These are phyloP conservation scores for Turritopsis dohrnii DNA, from an alignment of 30 jellyfish, hydroid and myxozoan genomes.

Conservation along the genomic window DNA sequence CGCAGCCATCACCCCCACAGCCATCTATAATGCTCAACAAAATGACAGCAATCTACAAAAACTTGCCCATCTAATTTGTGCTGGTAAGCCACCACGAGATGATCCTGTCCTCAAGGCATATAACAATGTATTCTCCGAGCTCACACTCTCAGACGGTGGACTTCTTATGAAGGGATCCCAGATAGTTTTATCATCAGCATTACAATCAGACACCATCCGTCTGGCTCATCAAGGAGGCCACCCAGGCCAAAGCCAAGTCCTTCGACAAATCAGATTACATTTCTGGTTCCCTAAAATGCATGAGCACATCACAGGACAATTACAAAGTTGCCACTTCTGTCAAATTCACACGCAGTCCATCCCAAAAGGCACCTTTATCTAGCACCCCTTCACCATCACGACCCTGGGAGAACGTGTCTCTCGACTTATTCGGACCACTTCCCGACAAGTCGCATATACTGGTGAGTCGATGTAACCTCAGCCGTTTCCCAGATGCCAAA, in stretches of 20 bases:
- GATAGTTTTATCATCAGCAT: conserved; percentile 22
- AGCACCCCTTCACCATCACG: conserved; percentile 10
- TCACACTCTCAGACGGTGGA: conserved; percentile 36
- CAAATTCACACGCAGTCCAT: conserved; percentile 24
- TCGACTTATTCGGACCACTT: conserved; percentile 53
- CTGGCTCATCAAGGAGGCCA: conserved; percentile 49
- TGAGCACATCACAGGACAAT: conserved; percentile 4
- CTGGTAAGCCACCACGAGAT: too few relatives aligned
- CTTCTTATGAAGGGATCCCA: conserved; percentile 27
- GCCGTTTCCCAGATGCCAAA: conserved; percentile 56
- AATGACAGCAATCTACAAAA: too few relatives aligned
- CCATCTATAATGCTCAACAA: too few relatives aligned
- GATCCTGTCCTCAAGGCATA: too few relatives aligned
- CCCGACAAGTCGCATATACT: conserved; percentile 39
- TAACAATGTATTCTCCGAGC: neutral
- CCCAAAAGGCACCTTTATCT: conserved; percentile 40
- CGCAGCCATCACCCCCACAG: too few relatives aligned
- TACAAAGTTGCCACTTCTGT: conserved; percentile 29
- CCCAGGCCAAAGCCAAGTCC: conserved; percentile 39
- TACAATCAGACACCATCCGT: conserved; percentile 23
- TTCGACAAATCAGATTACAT: conserved; percentile 28
- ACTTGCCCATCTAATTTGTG: too few relatives aligned
- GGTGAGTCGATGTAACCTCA: conserved; percentile 27
- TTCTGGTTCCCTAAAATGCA: conserved; percentile 44
- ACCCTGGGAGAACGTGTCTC: conserved; percentile 44